Percentiles rank a stretch among this genome's conserved stretches.
phyloP scores from a whole-genome alignment of 2,888 invertebrate genomes.

The Scrobipalpa atriplicella region DNA sequence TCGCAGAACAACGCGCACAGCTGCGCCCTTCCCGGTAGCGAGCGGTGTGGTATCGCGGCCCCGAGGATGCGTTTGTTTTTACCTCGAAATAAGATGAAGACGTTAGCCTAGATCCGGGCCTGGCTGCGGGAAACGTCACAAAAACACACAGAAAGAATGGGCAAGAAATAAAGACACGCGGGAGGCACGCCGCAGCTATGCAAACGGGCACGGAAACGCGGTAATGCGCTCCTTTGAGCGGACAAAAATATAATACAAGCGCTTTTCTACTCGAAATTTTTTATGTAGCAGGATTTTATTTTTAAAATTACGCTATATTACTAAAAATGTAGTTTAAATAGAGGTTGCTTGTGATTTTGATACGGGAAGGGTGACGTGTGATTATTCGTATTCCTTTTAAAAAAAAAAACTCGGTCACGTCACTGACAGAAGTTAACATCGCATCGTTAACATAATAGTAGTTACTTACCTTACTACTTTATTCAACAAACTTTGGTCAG shows the following conservation, averaged over 20 bases:
- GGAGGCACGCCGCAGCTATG: constrained; percentile 16
- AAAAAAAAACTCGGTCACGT: too few relatives aligned
- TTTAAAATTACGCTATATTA: background rate
- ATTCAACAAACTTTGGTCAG: too few relatives aligned
- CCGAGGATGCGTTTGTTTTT: constrained; percentile 38
- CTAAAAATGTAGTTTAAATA: too few relatives aligned
- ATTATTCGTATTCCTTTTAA: too few relatives aligned
- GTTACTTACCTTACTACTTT: too few relatives aligned
- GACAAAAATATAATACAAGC: background rate
- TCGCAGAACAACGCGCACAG: constrained; percentile 38
- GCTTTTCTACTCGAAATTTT: background rate
- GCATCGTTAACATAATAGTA: too few relatives aligned
- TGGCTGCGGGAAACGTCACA: constrained; percentile 5
- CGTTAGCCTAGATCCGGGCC: constrained; percentile 36
- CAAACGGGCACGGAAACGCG: background rate
- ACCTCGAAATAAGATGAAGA: constrained; percentile 44
- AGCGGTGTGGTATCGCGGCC: background rate
- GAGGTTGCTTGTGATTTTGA: too few relatives aligned
- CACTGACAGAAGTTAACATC: too few relatives aligned
- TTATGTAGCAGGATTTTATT: background rate
- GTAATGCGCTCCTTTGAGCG: background rate
- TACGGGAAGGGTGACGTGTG: too few relatives aligned
- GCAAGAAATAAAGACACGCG: background rate
- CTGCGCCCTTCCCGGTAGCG: constrained; percentile 42
- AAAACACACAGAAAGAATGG: constrained; percentile 4